A percentile compares a stretch with the other conserved stretches of the same genome.
Evolutionary conservation across 2,797 vertebrate genomes (phyloP).

Genomic region (Karalla daura): DNA sequence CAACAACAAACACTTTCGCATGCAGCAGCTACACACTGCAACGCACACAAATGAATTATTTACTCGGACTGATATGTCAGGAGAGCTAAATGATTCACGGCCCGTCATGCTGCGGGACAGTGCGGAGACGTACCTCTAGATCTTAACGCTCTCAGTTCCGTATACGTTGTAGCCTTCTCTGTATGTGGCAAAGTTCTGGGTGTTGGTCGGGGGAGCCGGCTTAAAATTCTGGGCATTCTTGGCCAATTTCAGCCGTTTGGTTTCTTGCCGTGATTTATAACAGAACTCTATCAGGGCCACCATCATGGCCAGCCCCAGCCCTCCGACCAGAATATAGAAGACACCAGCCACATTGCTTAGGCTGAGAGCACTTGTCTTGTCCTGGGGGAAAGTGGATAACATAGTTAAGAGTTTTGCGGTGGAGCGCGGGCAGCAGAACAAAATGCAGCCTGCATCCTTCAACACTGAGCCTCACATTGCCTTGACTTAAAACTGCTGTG

Average conservation of each 20-base stretch:
- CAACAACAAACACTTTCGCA: constrained; percentile 49
- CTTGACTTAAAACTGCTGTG: constrained; percentile 38
- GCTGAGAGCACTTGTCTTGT: constrained; percentile 99
- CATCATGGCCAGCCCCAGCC: constrained; percentile 99
- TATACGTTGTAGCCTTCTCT: constrained; percentile 99
- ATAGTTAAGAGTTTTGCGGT: constrained; percentile 85
- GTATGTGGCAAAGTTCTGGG: constrained; percentile 99
- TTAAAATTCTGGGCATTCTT: constrained; percentile 99
- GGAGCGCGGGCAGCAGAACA: constrained; percentile 66
- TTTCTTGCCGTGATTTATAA: constrained; percentile 99
- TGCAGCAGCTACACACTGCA: constrained; percentile 19
- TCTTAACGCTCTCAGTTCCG: constrained; percentile 99
- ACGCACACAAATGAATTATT: constrained; percentile 55
- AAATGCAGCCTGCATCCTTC: constrained; percentile 62
- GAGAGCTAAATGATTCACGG: constrained; percentile 63
- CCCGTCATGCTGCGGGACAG: not conserved
- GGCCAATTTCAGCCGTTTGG: constrained; percentile 99
- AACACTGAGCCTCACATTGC: constrained; percentile 49
- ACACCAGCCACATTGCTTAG: constrained; percentile 99
- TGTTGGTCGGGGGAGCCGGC: constrained; percentile 95
- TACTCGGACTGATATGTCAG: constrained; percentile 31
- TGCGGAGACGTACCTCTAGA: constrained; percentile 91
- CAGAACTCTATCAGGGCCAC: constrained; percentile 99
- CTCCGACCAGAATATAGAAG: constrained; percentile 99
- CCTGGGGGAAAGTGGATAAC: constrained; percentile 92